Conservation (phyloP, 2,113 vertebrate genomes). For the Rhinoptilus africanus region DNA sequence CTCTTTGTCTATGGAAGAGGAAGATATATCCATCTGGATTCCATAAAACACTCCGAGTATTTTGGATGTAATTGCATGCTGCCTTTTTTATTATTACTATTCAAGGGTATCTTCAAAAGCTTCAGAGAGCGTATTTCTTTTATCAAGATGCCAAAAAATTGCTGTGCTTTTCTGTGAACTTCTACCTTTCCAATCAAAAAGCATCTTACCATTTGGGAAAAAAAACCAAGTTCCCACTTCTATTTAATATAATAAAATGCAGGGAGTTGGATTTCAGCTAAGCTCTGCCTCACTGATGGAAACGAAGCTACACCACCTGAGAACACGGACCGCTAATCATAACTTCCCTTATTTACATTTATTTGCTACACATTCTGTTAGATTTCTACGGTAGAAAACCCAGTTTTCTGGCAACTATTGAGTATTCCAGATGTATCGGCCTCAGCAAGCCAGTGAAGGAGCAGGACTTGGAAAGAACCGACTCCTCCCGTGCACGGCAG, state of each 20-base stretch:
- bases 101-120: neutral
- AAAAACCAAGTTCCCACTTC: neutral
- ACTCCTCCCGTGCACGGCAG: neutral
- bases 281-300: neutral
- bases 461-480: neutral
- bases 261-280: neutral
- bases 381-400: neutral
- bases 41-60: neutral
- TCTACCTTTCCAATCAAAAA: neutral
- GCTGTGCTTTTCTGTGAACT: neutral
- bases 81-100: neutral
- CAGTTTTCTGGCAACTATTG: neutral
- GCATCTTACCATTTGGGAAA: neutral
- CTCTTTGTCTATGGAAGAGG: neutral
- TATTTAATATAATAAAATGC: neutral
- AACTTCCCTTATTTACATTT: neutral
- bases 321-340: neutral
- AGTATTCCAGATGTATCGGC: neutral
- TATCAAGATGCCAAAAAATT: neutral
- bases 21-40: neutral
- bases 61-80: neutral
- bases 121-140: neutral
- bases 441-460: neutral
- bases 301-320: neutral
- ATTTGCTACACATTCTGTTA: neutral